These are phyloP conservation scores for Pseudochaenichthys georgianus DNA, from an alignment of 2,797 vertebrate genomes.

Conservation along the genomic window DNA sequence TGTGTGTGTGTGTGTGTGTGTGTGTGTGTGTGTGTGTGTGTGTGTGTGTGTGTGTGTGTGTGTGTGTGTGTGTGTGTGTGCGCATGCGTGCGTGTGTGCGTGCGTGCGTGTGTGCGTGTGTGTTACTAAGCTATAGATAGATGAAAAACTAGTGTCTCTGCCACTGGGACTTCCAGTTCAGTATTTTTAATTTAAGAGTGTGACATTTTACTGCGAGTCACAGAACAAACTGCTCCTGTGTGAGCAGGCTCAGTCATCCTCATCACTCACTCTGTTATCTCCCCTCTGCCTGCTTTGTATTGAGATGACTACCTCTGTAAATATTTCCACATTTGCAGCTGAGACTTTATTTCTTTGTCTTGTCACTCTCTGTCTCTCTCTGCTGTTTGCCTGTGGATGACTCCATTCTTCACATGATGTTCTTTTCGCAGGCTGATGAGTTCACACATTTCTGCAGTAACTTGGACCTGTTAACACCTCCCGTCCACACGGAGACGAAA, in stretches of 20 bases:
- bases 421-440: conserved; percentile 16
- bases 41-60: conserved; percentile 3
- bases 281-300: conserved; percentile 16
- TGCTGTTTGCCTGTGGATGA: not conserved
- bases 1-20: too few species aligned
- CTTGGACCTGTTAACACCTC: not conserved
- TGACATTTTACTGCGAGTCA: conserved; percentile 46
- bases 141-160: conserved; percentile 26
- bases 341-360: conserved; percentile 5
- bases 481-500: too few species aligned
- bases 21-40: not conserved
- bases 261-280: conserved; percentile 29
- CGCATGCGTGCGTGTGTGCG: not conserved
- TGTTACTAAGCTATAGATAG: not conserved
- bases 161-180: conserved; percentile 61
- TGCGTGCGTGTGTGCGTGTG: not conserved
- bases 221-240: conserved; percentile 52
- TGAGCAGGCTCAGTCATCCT: conserved; percentile 20
- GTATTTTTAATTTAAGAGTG: conserved; percentile 54
- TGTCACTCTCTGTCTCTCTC: not conserved
- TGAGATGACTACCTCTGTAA: conserved; percentile 27
- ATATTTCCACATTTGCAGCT: conserved; percentile 34
- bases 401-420: conserved; percentile 18
- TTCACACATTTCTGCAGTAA: conserved; percentile 21
- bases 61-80: not conserved